Evolutionary conservation across 2,797 vertebrate genomes (phyloP), one percentile per base, ranked within the genome.

Genomic region (Poeciliopsis presidionis): DNA sequence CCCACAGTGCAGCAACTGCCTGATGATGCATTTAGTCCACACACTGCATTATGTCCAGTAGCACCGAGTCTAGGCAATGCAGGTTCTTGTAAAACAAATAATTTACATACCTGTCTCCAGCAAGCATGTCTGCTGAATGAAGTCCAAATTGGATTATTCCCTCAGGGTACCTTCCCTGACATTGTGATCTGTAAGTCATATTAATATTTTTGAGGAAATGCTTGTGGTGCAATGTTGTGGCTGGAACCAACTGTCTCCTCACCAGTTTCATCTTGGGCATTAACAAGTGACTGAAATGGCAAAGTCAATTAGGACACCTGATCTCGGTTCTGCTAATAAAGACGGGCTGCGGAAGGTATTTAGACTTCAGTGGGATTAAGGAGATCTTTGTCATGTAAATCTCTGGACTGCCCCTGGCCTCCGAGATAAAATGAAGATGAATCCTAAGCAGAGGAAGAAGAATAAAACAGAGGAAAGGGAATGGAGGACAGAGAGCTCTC

Each of bases 401-500:
- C 81, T 91, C 78, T 39, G 74, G 84, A 88, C 87, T 81, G 90
- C 92, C 93, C 86, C 84, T 28, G 88, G 91, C 87, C 75, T 88
- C 81, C 9, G 73, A 85, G 87, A 91, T 92, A 87, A 94, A 90
- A 92, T 88, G 90, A 91, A 91, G 88, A 90, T 16, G 80, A 91
- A 89, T 84, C 87, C 79, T 88, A 85, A 83, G 87, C 72, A 69
- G 85, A 84, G 82, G 84, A 80, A 83, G 89, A 85, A 85, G 83
- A 88, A 85, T 77, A 87, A 91, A 91, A 90, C 76, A 70, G 83
- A 91, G 87, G 79, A 85, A 92, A 89, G 88, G 91, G 86, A 91
- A 83, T 86, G 91, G 90, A 94, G 88, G 92, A 94, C 88, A 90
- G 91, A 89, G 91, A 92, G 89, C 96, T 96, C 96, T 97, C 88